These are phyloP conservation scores for Heliornis fulica DNA, from an alignment of 2,113 vertebrate species.

Conservation along the genomic window DNA sequence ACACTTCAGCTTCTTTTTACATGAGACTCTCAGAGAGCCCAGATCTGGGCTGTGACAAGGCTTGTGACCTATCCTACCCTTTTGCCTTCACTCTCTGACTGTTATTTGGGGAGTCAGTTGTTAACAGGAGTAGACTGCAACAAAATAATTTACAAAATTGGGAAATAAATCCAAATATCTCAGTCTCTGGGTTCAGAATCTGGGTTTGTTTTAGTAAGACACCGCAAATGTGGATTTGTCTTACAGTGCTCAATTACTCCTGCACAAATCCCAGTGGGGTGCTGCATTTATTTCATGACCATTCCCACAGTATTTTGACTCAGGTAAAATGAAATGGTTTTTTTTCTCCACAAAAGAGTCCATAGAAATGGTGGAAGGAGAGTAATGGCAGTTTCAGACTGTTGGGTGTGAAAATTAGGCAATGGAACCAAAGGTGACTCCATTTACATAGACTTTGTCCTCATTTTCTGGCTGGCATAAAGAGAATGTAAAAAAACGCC, in stretches of 20 bases:
- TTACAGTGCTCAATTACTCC: background rate
- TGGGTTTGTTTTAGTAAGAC: background rate
- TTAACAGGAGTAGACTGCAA: background rate
- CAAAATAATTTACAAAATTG: background rate
- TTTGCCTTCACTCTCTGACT: background rate
- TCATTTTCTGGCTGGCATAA: background rate
- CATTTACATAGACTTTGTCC: background rate
- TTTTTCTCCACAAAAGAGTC: background rate
- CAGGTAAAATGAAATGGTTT: background rate
- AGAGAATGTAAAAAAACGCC: background rate
- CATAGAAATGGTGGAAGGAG: background rate
- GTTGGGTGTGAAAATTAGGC: background rate
- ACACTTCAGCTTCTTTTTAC: background rate
- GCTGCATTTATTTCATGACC: background rate
- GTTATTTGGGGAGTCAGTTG: background rate
- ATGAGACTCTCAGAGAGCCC: background rate
- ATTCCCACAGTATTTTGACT: background rate
- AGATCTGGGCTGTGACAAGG: background rate
- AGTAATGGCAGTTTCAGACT: background rate
- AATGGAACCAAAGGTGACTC: background rate
- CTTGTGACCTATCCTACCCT: background rate
- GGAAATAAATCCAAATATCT: background rate
- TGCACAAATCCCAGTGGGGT: rapidly evolving
- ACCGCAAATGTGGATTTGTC: background rate
- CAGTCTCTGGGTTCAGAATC: background rate